phyloP scores from a whole-genome alignment of 2,888 invertebrate species.

The Caenorhabditis sinica region DNA sequence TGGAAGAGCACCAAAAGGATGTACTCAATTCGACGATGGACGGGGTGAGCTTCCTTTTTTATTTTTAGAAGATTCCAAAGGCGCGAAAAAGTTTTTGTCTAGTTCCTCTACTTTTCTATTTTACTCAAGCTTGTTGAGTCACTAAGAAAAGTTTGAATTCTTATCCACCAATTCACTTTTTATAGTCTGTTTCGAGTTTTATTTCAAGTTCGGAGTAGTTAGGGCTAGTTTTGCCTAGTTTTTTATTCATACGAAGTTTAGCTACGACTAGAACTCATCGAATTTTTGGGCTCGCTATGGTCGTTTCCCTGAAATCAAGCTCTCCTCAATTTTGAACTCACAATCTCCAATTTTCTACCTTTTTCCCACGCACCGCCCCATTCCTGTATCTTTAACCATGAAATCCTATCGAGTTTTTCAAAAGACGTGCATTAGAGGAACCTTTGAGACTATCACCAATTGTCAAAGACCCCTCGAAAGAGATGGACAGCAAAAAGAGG shows the following conservation, averaged over 20 bases:
- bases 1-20: constrained; percentile 24
- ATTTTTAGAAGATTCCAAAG: background rate
- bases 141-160: no score
- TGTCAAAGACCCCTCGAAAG: background rate
- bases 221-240: background rate
- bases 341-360: no score
- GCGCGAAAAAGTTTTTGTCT: background rate
- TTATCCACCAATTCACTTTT: background rate
- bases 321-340: background rate
- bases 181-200: background rate
- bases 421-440: no score
- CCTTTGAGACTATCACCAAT: no score
- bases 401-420: no score
- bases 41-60: constrained; percentile 27
- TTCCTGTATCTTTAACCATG: no score
- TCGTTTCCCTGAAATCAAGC: no score
- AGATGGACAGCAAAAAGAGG: no score
- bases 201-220: background rate
- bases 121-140: background rate
- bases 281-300: no score
- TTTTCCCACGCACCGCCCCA: no score
- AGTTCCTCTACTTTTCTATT: background rate
- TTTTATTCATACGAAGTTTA: no score
- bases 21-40: constrained; percentile 44
- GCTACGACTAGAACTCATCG: no score